phyloP scores from a whole-genome alignment of 2,888 invertebrate genomes.

The Ochropleura leucogaster region DNA sequence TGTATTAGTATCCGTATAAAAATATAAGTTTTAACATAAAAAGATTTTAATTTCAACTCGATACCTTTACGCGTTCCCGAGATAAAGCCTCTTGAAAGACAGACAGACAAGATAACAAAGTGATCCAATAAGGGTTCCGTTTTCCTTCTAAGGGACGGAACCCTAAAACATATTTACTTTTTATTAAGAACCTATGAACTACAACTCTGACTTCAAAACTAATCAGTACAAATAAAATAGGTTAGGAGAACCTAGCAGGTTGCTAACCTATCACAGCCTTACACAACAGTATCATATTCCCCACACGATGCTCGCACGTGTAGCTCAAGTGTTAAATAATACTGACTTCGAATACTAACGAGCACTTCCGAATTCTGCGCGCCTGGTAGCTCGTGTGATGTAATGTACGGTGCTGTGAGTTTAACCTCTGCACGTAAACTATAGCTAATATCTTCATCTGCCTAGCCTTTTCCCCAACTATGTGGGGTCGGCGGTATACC shows the following conservation, averaged over 20 bases:
- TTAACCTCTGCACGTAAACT: not conserved
- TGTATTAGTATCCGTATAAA: too few species aligned
- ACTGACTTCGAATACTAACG: constrained; percentile 51
- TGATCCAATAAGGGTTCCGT: too few species aligned
- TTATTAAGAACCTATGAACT: not conserved
- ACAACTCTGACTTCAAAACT: not conserved
- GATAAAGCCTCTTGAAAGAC: too few species aligned
- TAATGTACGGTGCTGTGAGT: constrained; percentile 25
- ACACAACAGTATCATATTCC: constrained; percentile 41
- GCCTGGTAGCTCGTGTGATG: constrained; percentile 54
- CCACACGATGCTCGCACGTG: constrained; percentile 45
- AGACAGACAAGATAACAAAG: too few species aligned
- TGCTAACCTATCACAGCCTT: constrained; percentile 32
- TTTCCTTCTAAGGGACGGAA: too few species aligned
- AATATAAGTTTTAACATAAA: too few species aligned
- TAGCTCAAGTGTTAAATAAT: constrained; percentile 55
- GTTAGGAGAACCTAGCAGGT: constrained; percentile 25
- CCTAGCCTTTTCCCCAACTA: too few species aligned
- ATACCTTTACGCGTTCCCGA: too few species aligned
- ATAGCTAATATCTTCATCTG: not conserved
- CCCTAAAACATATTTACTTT: too few species aligned
- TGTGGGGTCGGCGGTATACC: too few species aligned
- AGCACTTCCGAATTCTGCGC: constrained; percentile 54
- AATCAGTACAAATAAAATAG: constrained; percentile 10
- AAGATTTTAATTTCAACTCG: too few species aligned